Evolutionary conservation across 1,140 invertebrate species (phyloP).

Genomic region (Trigoniulus corallinus): DNA sequence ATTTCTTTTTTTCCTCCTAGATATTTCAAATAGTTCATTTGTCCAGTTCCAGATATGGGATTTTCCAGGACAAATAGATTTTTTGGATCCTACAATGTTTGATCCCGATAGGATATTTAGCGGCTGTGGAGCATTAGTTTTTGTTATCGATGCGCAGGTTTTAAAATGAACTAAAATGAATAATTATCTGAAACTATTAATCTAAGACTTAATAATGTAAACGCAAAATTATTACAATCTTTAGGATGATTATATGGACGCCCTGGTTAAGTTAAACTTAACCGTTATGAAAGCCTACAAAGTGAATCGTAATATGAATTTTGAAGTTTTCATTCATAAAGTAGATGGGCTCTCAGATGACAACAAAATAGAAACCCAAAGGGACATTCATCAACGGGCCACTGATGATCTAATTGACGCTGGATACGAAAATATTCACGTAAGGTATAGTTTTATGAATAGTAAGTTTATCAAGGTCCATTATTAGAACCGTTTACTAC

Average conservation of each 20-base stretch:
- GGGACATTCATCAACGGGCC: conserved; percentile 92
- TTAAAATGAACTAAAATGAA: conserved; percentile 6
- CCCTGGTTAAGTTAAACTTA: conserved; percentile 74
- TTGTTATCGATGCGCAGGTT: conserved; percentile 97
- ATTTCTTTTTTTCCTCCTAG: conserved; percentile 22
- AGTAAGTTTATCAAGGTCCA: too few species aligned
- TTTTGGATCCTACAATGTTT: conserved; percentile 79
- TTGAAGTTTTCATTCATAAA: conserved; percentile 98
- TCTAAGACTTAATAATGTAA: not conserved
- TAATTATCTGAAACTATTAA: too few species aligned
- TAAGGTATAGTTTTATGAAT: conserved; percentile 30
- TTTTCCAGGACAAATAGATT: conserved; percentile 96
- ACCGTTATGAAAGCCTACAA: conserved; percentile 91
- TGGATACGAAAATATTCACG: conserved; percentile 66
- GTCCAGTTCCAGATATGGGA: conserved; percentile 99
- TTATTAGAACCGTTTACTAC: not conserved
- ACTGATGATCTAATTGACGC: conserved; percentile 85
- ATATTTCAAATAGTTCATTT: conserved; percentile 82
- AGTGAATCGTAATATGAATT: conserved; percentile 90
- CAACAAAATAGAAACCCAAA: conserved; percentile 94
- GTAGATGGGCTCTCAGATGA: conserved; percentile 97
- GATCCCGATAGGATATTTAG: conserved; percentile 91
- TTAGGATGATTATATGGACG: conserved; percentile 92
- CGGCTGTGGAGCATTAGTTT: conserved; percentile 87
- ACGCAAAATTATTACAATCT: conserved; percentile 11